These are phyloP conservation scores for Rostratula benghalensis DNA, from an alignment of 2,113 vertebrate species.

Conservation along the genomic window DNA sequence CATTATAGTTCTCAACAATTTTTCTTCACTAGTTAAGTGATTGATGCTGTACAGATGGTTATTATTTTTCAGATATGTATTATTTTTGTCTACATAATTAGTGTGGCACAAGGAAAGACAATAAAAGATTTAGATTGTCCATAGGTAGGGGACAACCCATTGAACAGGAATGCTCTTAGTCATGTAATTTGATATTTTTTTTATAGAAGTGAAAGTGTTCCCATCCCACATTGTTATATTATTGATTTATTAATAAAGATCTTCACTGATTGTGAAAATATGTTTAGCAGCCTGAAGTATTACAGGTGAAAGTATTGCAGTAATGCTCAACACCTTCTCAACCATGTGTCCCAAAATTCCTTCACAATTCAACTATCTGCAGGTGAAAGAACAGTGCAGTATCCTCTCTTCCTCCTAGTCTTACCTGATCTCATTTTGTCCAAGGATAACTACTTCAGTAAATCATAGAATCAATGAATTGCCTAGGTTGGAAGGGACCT, in stretches of 20 bases:
- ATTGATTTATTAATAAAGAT: neutral
- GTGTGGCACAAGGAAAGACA: neutral
- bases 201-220: neutral
- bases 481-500: no score
- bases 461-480: neutral
- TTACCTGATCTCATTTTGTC: neutral
- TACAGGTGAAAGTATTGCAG: neutral
- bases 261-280: neutral
- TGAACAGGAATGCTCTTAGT: neutral
- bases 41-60: neutral
- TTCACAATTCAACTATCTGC: neutral
- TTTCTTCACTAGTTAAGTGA: neutral
- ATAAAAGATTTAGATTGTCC: neutral
- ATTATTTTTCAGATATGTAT: neutral
- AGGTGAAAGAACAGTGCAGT: neutral
- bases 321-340: neutral
- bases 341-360: neutral
- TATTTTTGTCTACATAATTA: neutral
- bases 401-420: neutral
- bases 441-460: neutral
- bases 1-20: neutral
- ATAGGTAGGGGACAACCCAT: neutral
- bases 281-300: neutral
- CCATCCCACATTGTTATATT: neutral
- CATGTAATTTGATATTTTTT: neutral